phyloP scores from a whole-genome alignment of 1,140 invertebrate species.

The Cheumatopsyche charites region DNA sequence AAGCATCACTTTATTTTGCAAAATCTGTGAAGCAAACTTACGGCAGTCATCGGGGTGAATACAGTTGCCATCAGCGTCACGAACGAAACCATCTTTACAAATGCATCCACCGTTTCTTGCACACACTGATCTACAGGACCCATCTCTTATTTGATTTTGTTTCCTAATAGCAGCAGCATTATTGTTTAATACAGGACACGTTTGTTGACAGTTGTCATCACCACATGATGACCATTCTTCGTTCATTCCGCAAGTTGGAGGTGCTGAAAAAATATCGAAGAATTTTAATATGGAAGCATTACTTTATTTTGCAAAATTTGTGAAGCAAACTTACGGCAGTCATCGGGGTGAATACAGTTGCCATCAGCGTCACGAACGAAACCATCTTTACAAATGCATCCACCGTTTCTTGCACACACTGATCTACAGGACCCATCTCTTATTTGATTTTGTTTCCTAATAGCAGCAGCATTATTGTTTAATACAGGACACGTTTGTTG shows the following conservation, averaged over 20 bases:
- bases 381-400: neutral
- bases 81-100: neutral
- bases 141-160: constrained; percentile 3
- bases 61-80: neutral
- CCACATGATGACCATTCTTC: neutral
- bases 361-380: neutral
- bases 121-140: neutral
- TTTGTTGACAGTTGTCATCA: constrained; percentile 1
- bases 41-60: neutral
- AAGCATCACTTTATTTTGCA: too few relatives aligned
- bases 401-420: neutral
- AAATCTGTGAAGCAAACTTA: constrained; percentile 27
- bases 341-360: neutral
- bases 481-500: neutral
- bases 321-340: neutral
- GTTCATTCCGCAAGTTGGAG: neutral
- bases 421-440: too few relatives aligned
- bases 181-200: too few relatives aligned
- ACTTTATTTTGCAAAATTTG: too few relatives aligned
- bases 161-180: constrained; percentile 36
- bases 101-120: neutral
- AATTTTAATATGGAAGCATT: too few relatives aligned
- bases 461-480: neutral
- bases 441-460: neutral
- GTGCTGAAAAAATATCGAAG: neutral